These are phyloP conservation scores for Chymomyza fuscimana DNA, from an alignment of 2,888 invertebrate genomes.

Conservation along the genomic window DNA sequence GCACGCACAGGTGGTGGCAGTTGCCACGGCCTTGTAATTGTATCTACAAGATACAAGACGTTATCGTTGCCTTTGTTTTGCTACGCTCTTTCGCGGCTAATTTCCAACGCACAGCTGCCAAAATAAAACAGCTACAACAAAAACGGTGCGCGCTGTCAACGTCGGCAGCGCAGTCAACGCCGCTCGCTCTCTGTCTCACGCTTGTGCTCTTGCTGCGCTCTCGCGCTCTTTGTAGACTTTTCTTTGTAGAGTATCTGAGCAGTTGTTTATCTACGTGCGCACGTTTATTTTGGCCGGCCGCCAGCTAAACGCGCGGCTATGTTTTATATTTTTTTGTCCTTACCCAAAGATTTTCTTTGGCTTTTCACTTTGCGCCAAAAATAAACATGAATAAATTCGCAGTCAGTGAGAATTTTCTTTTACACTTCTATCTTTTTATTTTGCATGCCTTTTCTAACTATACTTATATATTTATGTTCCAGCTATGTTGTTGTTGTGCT, in stretches of 20 bases:
- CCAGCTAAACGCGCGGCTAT: conserved; percentile 36
- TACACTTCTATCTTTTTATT: neutral
- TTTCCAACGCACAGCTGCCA: conserved; percentile 12
- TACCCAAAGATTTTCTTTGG: conserved; percentile 4
- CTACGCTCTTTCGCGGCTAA: conserved; percentile 53
- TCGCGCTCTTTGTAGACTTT: conserved; percentile 46
- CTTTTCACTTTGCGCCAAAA: conserved; percentile 39
- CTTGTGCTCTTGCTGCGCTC: neutral
- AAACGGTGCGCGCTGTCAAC: neutral
- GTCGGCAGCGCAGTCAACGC: conserved; percentile 31
- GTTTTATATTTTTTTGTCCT: conserved; percentile 2
- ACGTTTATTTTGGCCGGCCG: conserved; percentile 57
- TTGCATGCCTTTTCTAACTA: neutral
- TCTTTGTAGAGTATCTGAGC: conserved; percentile 41
- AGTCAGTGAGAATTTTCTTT: neutral
- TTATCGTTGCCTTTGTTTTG: conserved; percentile 54
- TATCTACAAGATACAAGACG: conserved; percentile 42
- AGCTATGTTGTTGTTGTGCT: conserved; percentile 15
- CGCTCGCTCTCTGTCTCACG: conserved; percentile 10
- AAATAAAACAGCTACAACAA: conserved; percentile 4
- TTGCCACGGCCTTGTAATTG: conserved; percentile 31
- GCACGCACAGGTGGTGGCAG: conserved; percentile 57
- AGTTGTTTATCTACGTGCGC: conserved; percentile 42
- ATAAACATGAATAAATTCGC: conserved; percentile 51
- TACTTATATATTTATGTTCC: conserved; percentile 27